A percentile compares a stretch with the other conserved stretches of the same genome.
phyloP scores from a whole-genome alignment of 1,140 invertebrate species.

The Homarus americanus region DNA sequence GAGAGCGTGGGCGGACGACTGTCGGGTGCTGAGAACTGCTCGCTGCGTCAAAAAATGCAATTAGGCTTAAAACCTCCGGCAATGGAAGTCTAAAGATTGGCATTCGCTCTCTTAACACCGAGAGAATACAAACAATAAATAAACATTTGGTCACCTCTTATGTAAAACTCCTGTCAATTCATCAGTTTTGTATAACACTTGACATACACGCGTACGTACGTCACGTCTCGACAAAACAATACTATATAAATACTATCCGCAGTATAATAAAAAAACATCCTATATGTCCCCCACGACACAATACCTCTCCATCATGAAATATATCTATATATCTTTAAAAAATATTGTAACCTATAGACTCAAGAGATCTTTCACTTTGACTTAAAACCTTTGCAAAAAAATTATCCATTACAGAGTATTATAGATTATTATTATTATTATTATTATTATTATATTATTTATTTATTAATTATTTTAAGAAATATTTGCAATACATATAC shows the following conservation, averaged over 20 bases:
- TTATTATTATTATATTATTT: too few species aligned
- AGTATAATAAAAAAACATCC: constrained; percentile 50
- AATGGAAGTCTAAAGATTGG: constrained; percentile 29
- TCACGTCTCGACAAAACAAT: constrained; percentile 38
- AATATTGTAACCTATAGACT: constrained; percentile 29
- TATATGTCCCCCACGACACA: constrained; percentile 25
- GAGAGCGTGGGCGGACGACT: not conserved
- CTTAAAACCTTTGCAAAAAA: constrained; percentile 44
- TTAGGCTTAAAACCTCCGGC: constrained; percentile 32
- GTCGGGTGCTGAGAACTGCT: constrained; percentile 16
- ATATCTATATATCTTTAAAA: constrained; percentile 40
- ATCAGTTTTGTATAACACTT: constrained; percentile 28
- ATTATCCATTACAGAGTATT: constrained; percentile 25
- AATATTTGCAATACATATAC: constrained; percentile 35
- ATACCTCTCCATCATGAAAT: constrained; percentile 33
- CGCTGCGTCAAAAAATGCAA: constrained; percentile 39
- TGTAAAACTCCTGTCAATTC: constrained; percentile 51
- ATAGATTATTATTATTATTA: too few species aligned
- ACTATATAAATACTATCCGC: constrained; percentile 47
- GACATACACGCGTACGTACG: too few species aligned
- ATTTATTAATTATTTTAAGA: too few species aligned
- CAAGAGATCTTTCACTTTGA: constrained; percentile 17
- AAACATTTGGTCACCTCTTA: constrained; percentile 43
- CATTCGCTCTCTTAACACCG: constrained; percentile 33
- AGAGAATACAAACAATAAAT: constrained; percentile 52